A percentile compares a stretch with the other conserved stretches of the same genome.
Evolutionary conservation across 2,888 invertebrate species (phyloP).

Genomic region (Athrips mouffetella): DNA sequence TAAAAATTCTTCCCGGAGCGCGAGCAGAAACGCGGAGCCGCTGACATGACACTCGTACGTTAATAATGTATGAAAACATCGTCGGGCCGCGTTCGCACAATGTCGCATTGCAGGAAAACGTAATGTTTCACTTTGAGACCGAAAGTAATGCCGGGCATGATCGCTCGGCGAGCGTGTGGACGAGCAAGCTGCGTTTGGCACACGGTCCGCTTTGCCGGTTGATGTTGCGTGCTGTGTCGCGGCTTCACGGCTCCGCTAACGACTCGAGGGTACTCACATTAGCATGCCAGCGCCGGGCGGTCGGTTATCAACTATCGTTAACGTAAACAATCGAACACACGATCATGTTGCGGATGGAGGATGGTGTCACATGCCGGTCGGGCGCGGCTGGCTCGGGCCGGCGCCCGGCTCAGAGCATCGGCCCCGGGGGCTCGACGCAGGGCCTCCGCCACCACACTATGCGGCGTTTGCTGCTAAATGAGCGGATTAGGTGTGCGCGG

Average conservation of each 20-base stretch:
- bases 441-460: conserved; percentile 61
- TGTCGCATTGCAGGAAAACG: conserved; percentile 71
- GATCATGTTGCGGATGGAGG: conserved; percentile 58
- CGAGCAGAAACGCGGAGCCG: conserved; percentile 21
- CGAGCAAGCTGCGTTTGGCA: too few species aligned
- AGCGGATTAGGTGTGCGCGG: conserved; percentile 67
- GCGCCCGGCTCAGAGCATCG: conserved; percentile 58
- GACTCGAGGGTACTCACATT: conserved; percentile 60
- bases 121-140: conserved; percentile 21
- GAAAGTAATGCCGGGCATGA: conserved; percentile 18
- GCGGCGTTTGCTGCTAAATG: conserved; percentile 72
- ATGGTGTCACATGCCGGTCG: conserved; percentile 60
- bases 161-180: too few species aligned
- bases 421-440: conserved; percentile 62
- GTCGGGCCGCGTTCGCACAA: conserved; percentile 42
- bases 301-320: conserved; percentile 70
- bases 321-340: conserved; percentile 71
- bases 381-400: conserved; percentile 56
- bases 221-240: conserved; percentile 6
- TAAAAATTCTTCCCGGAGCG: conserved; percentile 2
- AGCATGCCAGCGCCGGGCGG: conserved; percentile 74
- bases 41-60: conserved; percentile 32
- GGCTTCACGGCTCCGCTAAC: conserved; percentile 6
- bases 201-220: too few species aligned
- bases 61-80: conserved; percentile 45